Evolutionary conservation across 2,113 vertebrate species (phyloP).

Genomic region (Physeter macrocephalus): DNA sequence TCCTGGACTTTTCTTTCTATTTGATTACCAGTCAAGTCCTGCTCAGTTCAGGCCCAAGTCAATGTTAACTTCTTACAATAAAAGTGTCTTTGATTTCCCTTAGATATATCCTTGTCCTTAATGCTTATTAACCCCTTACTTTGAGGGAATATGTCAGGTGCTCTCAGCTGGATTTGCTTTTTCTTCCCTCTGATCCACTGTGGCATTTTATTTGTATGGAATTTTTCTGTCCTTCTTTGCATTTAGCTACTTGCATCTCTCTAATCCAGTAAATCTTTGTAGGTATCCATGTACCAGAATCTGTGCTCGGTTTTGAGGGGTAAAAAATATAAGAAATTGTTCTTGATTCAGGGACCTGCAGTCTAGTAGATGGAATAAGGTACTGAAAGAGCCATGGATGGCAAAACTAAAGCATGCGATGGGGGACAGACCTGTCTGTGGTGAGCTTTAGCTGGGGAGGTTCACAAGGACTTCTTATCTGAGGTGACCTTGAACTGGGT

Average conservation of each 20-base stretch:
- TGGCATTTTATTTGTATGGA: not conserved
- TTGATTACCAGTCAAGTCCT: not conserved
- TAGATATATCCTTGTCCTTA: not conserved
- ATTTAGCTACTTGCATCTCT: not conserved
- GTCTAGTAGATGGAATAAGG: not conserved
- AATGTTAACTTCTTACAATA: not conserved
- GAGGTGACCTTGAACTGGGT: not conserved
- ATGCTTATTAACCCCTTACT: not conserved
- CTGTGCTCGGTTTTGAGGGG: not conserved
- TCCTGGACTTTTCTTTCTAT: not conserved
- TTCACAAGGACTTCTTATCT: not conserved
- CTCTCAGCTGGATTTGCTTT: not conserved
- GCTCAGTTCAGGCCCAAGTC: not conserved
- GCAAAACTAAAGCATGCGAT: not conserved
- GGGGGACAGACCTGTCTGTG: accelerated
- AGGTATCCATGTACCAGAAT: not conserved
- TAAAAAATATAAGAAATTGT: not conserved
- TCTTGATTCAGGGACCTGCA: not conserved
- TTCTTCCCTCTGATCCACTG: not conserved
- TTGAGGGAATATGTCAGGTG: not conserved
- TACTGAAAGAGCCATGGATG: not conserved
- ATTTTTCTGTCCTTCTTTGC: not conserved
- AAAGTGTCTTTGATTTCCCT: not conserved
- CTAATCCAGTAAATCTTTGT: not conserved
- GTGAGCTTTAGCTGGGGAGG: not conserved